Conservation (phyloP, 2,113 vertebrate genomes). For the Nothocercus julius region DNA sequence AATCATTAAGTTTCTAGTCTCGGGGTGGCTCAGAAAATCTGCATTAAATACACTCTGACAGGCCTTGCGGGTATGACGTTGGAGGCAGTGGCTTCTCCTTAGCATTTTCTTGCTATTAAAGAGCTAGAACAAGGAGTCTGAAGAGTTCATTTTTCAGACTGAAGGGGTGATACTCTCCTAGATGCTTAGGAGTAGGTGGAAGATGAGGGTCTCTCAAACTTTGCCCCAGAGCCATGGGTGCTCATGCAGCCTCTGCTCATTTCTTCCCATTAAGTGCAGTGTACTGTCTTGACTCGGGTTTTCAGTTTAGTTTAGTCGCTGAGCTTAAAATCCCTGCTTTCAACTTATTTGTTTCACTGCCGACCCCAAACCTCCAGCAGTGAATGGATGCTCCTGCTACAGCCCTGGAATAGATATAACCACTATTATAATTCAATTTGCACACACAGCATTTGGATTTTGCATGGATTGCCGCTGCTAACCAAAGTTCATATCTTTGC, state of each 20-base stretch:
- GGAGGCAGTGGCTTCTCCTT: neutral
- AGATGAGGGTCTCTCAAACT: neutral
- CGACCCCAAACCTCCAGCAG: rapidly evolving
- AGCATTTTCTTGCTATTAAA: neutral
- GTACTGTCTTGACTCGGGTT: neutral
- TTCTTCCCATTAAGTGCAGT: neutral
- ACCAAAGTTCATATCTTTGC: neutral
- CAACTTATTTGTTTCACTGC: neutral
- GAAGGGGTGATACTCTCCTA: neutral
- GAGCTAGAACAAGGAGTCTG: neutral
- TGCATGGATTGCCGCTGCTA: neutral
- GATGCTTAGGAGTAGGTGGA: neutral
- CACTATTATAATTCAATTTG: neutral
- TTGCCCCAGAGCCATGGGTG: neutral
- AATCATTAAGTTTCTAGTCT: neutral
- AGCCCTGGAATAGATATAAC: neutral
- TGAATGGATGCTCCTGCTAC: neutral
- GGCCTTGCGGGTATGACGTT: neutral
- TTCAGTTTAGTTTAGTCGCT: neutral
- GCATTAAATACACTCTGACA: neutral
- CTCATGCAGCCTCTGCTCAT: rapidly evolving
- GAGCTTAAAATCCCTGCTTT: neutral
- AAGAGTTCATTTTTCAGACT: neutral
- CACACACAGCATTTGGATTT: neutral
- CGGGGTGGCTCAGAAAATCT: neutral